A percentile compares a stretch with the other conserved stretches of the same genome.
Evolutionary conservation across 37 sponge, comb jelly and placozoan genomes (phyloP).

Genomic region (Dysidea cf. avara): DNA sequence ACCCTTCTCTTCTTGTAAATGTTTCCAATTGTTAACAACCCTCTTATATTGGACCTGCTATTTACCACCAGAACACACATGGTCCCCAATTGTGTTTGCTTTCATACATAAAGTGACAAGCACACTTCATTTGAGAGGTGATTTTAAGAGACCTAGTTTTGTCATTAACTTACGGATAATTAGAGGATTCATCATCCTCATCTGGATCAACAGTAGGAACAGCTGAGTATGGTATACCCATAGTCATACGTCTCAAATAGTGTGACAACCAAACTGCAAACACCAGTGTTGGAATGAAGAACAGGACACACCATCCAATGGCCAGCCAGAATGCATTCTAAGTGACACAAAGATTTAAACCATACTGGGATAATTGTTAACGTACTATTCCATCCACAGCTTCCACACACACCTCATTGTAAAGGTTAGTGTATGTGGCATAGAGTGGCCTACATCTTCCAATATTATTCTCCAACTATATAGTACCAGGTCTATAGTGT

Average conservation of each 20-base stretch:
- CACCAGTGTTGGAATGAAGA: conserved; percentile 72
- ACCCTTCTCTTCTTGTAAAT: too few species aligned
- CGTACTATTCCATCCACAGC: conserved; percentile 71
- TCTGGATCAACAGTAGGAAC: background rate
- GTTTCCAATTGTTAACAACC: too few species aligned
- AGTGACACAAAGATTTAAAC: background rate
- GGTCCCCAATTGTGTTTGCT: too few species aligned
- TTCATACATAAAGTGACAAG: too few species aligned
- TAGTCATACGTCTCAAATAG: conserved; percentile 45
- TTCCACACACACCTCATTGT: conserved; percentile 36
- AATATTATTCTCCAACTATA: conserved; percentile 38
- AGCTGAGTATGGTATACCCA: too few species aligned
- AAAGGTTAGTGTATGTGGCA: conserved; percentile 34
- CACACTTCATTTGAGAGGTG: background rate
- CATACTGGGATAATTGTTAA: background rate
- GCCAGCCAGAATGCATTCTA: conserved; percentile 88
- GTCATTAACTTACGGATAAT: background rate
- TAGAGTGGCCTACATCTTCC: conserved; percentile 51
- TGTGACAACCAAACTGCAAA: conserved; percentile 47
- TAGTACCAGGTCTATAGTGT: background rate
- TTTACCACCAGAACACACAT: too few species aligned
- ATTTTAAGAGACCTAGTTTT: background rate
- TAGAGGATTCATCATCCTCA: too few species aligned
- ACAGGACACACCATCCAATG: conserved; percentile 63
- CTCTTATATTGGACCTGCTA: too few species aligned